A percentile compares a stretch with the other conserved stretches of the same genome.
Evolutionary conservation across 2,113 vertebrate genomes (phyloP).

Genomic region (Etheostoma spectabile): DNA sequence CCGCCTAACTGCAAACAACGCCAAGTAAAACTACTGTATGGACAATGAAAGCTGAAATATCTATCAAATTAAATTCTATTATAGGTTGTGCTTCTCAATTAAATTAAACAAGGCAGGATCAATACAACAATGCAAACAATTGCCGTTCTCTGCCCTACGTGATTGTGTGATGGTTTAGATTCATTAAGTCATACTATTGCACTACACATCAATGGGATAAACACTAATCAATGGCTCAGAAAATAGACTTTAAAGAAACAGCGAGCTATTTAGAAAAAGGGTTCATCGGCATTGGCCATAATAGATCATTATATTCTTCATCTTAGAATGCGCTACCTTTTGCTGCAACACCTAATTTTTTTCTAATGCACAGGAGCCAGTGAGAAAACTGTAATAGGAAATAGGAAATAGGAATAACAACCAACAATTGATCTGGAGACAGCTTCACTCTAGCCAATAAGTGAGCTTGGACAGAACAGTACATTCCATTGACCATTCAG

Average conservation of each 20-base stretch:
- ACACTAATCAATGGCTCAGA: background rate
- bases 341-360: background rate
- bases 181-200: background rate
- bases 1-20: background rate
- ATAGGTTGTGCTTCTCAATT: background rate
- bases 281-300: background rate
- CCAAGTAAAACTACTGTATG: background rate
- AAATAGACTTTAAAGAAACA: no score
- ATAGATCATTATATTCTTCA: background rate
- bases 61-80: background rate
- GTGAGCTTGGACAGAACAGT: background rate
- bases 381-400: background rate
- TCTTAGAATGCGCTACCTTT: background rate
- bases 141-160: no score
- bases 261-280: background rate
- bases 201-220: background rate
- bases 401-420: no score
- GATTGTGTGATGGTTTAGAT: background rate
- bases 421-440: no score
- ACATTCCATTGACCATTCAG: background rate
- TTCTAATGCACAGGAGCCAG: background rate
- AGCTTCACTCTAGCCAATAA: background rate
- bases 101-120: background rate
- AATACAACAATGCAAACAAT: background rate
- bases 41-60: background rate